A percentile compares a stretch with the other conserved stretches of the same genome.
phyloP scores from a whole-genome alignment of 2,797 vertebrate species.

The Myripristis murdjan region DNA sequence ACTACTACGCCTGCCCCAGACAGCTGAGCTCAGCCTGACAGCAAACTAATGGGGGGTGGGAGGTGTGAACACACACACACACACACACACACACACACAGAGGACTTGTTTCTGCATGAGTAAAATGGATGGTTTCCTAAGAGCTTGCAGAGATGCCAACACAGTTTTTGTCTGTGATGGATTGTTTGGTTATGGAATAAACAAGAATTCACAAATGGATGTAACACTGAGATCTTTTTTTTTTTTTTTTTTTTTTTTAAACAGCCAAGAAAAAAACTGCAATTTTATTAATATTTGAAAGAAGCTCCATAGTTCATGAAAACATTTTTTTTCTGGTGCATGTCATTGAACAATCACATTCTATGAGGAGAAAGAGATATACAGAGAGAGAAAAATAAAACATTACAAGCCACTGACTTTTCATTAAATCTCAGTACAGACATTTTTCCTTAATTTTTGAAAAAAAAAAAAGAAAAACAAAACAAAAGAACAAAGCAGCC shows the following conservation, averaged over 20 bases:
- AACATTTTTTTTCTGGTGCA: constrained; percentile 93
- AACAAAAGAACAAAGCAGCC: constrained; percentile 74
- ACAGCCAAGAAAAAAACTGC: constrained; percentile 96
- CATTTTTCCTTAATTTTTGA: constrained; percentile 89
- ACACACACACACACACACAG: too few relatives aligned
- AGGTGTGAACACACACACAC: background rate
- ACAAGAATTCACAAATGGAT: background rate
- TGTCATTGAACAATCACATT: constrained; percentile 98
- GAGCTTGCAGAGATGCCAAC: too few relatives aligned
- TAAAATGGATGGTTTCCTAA: background rate
- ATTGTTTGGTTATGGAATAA: too few relatives aligned
- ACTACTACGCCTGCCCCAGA: constrained; percentile 79
- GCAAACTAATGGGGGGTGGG: background rate
- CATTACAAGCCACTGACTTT: constrained; percentile 95
- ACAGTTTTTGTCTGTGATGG: too few relatives aligned
- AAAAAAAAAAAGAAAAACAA: constrained; percentile 67
- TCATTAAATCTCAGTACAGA: constrained; percentile 95
- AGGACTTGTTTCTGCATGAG: background rate
- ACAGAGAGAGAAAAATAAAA: constrained; percentile 90
- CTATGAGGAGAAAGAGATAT: constrained; percentile 96
- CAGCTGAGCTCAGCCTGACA: constrained; percentile 48
- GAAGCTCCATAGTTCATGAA: constrained; percentile 97
- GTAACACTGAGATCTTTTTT: constrained; percentile 6
- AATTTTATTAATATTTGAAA: constrained; percentile 98
- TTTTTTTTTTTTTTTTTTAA: constrained; percentile 72